These are phyloP conservation scores for Cyclophora albipunctata DNA, from an alignment of 2,888 invertebrate species.

Conservation along the genomic window DNA sequence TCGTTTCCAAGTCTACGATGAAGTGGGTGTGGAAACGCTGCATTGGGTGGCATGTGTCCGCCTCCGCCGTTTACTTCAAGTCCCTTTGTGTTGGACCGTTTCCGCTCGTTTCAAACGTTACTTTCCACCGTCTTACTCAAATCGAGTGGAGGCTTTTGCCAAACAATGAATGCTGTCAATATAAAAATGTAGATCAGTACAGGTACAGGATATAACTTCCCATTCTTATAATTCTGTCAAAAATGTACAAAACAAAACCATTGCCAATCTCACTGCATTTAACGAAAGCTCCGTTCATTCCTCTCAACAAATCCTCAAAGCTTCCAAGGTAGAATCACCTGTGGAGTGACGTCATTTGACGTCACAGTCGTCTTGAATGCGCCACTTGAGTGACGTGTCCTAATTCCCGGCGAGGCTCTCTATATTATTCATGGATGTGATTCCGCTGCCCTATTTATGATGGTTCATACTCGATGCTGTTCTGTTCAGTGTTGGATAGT, in stretches of 20 bases:
- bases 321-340: too few relatives aligned
- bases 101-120: conserved; percentile 34
- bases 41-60: conserved; percentile 36
- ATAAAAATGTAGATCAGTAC: too few relatives aligned
- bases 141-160: not conserved
- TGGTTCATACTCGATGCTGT: not conserved
- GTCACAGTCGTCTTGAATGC: not conserved
- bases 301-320: too few relatives aligned
- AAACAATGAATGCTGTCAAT: too few relatives aligned
- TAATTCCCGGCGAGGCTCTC: conserved; percentile 24
- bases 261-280: too few relatives aligned
- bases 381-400: conserved; percentile 21
- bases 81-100: conserved; percentile 39
- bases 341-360: too few relatives aligned
- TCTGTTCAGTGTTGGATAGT: not conserved
- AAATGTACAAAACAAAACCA: too few relatives aligned
- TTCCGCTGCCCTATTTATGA: conserved; percentile 12
- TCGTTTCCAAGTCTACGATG: too few relatives aligned
- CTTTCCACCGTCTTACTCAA: conserved; percentile 8
- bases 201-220: too few relatives aligned
- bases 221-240: too few relatives aligned
- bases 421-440: conserved; percentile 23
- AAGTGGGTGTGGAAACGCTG: conserved; percentile 23
- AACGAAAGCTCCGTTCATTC: too few relatives aligned
- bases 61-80: conserved; percentile 27